Conservation (phyloP, 2,888 invertebrate species). For the Nomada lathburiana region DNA sequence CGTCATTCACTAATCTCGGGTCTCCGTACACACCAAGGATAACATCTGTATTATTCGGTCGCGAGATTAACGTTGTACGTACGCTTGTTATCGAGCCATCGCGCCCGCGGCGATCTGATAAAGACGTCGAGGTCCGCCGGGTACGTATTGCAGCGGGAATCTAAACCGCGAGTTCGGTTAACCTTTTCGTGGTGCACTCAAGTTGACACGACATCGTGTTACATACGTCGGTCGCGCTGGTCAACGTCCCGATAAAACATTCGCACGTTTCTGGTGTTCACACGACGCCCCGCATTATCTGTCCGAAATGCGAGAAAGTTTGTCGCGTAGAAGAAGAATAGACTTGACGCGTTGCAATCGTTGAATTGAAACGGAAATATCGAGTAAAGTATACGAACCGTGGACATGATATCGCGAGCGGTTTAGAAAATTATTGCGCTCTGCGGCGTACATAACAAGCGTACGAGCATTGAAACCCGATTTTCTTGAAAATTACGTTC, state of each 20-base stretch:
- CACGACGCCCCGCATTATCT: no score
- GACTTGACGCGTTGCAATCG: no score
- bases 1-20: slow-evolving; percentile 48
- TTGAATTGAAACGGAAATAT: no score
- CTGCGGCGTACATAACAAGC: no score
- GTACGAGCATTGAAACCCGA: no score
- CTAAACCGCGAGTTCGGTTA: slow-evolving; percentile 57
- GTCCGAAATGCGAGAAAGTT: no score
- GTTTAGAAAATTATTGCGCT: no score
- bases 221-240: no score
- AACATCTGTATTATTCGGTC: slow-evolving; percentile 63
- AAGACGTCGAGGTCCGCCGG: slow-evolving; percentile 29
- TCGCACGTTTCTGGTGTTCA: background rate
- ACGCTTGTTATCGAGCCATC: slow-evolving; percentile 63
- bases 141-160: slow-evolving; percentile 57
- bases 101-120: slow-evolving; percentile 54
- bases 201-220: background rate
- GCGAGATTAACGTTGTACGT: slow-evolving; percentile 60
- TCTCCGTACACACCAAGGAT: slow-evolving; percentile 47
- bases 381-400: no score
- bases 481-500: no score
- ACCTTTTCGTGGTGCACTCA: background rate
- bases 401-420: no score
- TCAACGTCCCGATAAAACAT: background rate
- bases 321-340: no score